Evolutionary conservation across 2,888 invertebrate genomes (phyloP).

Genomic region (Athalia rosae): DNA sequence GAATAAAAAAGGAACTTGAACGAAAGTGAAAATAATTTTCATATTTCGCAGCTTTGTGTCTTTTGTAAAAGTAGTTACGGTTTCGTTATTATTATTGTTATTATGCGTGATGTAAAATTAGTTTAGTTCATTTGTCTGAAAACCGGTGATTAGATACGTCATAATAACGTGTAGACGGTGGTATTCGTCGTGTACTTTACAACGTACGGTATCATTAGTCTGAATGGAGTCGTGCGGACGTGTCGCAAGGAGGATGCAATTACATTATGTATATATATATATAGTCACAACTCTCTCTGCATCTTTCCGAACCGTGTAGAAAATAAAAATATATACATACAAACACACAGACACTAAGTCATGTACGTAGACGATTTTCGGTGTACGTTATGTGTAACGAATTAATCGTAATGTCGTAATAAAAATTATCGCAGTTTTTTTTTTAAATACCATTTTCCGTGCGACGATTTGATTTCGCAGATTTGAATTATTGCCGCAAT

Average conservation of each 20-base stretch:
- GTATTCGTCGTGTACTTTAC: background rate
- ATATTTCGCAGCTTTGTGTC: too few relatives aligned
- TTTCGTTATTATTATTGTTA: too few relatives aligned
- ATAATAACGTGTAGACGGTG: background rate
- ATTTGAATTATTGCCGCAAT: too few relatives aligned
- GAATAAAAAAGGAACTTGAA: too few relatives aligned
- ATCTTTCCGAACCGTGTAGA: constrained; percentile 2
- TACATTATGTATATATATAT: background rate
- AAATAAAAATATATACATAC: background rate
- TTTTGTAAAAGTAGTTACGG: too few relatives aligned
- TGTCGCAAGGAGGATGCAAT: constrained; percentile 44
- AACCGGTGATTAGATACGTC: constrained; percentile 34
- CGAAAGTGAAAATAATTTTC: too few relatives aligned
- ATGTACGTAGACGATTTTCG: too few relatives aligned
- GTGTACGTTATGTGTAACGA: too few relatives aligned
- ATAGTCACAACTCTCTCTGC: constrained; percentile 11
- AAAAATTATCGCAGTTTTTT: too few relatives aligned
- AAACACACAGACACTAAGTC: background rate
- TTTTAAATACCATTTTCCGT: too few relatives aligned
- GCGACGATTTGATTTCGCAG: too few relatives aligned
- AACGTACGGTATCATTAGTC: constrained; percentile 35
- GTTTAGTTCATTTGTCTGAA: constrained; percentile 33
- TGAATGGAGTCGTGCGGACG: constrained; percentile 44
- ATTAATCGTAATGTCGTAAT: too few relatives aligned
- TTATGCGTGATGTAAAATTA: background rate